Percentiles rank a stretch among this genome's conserved stretches.
Evolutionary conservation across 2,797 vertebrate genomes (phyloP).

Genomic region (Rhyacichthys aspro): DNA sequence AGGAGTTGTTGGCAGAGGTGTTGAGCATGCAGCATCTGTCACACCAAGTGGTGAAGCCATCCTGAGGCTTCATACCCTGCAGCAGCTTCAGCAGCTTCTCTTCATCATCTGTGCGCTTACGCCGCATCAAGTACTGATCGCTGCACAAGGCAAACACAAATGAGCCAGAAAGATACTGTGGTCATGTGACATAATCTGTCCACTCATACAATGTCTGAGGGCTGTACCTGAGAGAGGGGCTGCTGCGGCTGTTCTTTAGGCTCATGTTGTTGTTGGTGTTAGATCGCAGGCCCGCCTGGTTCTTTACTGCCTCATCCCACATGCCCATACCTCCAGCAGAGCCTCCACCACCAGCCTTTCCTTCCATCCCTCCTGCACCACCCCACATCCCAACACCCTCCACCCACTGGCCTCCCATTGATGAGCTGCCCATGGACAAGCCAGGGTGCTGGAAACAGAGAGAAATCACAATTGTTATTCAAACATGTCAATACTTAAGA

Average conservation of each 20-base stretch:
- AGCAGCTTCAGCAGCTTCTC: slow-evolving; percentile 92
- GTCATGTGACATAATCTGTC: neutral
- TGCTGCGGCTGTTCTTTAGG: slow-evolving; percentile 92
- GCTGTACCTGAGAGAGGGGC: slow-evolving; percentile 87
- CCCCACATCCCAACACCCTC: slow-evolving; percentile 86
- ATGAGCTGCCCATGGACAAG: slow-evolving; percentile 79
- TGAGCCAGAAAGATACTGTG: neutral
- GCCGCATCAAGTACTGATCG: slow-evolving; percentile 84
- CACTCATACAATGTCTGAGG: neutral
- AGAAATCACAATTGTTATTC: neutral
- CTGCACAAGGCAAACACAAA: slow-evolving; percentile 37
- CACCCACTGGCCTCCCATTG: slow-evolving; percentile 79
- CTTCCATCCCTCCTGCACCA: slow-evolving; percentile 75
- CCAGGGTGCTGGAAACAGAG: slow-evolving; percentile 74
- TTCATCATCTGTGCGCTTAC: slow-evolving; percentile 91
- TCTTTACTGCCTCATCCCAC: slow-evolving; percentile 92
- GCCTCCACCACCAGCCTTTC: slow-evolving; percentile 77
- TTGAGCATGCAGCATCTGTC: slow-evolving; percentile 91
- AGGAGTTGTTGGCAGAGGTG: slow-evolving; percentile 85
- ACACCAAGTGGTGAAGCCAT: slow-evolving; percentile 94
- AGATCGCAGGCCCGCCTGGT: slow-evolving; percentile 75
- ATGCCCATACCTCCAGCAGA: slow-evolving; percentile 83
- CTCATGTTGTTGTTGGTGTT: slow-evolving; percentile 82
- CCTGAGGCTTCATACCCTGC: slow-evolving; percentile 92
- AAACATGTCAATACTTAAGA: neutral